Evolutionary conservation across 2,797 vertebrate species (phyloP), one percentile per base, ranked within the genome.

Genomic region (Philypnodon macrostomus): DNA sequence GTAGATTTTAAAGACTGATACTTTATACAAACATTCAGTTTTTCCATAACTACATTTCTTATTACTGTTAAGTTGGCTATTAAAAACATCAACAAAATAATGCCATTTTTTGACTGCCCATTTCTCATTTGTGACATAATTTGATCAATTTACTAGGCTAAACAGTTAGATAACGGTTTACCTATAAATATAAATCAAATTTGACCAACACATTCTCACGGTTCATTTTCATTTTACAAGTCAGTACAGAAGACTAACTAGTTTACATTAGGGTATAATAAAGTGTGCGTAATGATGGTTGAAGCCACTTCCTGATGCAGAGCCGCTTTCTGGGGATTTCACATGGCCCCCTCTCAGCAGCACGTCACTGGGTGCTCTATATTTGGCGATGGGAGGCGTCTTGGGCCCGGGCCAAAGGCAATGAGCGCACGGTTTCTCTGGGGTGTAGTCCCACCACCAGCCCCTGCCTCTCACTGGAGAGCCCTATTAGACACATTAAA

Each of bases 371-470:
- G 77, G 77, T 80, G 72, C 67, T 79, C 85, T 89, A 87, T 88
- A 86, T 90, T 88, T 87, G 85, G 85, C 66, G 35, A 75, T 81
- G 87, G 87, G 89, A 85, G 89, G 87, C 36, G 85, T 67, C 73
- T 67, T 73, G 78, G 74, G 58, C 18, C 23, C 0, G 21, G 44
- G 77, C 73, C 85, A 81, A 33, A 55, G 75, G 73, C 72, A 69
- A 63, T 77, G 65, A 69, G 68, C 75, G 63, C 78, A 51, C 55
- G 72, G 71, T 70, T n/a, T 67, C 67, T 73, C 55, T 45, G 40
- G 80, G 83, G 75, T 86, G 84, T 80, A 74, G 83, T 73, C 76
- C 70, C 56, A 64, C 49, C 69, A 65, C 55, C 63, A 63, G 65
- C 61, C 33, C 17, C 41, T 55, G 45, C 27, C 51, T n/a, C 50